Percentiles rank a stretch among this genome's conserved stretches.
These are phyloP conservation scores for Phengaris alcon DNA, from an alignment of 2,888 invertebrate species.

Conservation along the genomic window DNA sequence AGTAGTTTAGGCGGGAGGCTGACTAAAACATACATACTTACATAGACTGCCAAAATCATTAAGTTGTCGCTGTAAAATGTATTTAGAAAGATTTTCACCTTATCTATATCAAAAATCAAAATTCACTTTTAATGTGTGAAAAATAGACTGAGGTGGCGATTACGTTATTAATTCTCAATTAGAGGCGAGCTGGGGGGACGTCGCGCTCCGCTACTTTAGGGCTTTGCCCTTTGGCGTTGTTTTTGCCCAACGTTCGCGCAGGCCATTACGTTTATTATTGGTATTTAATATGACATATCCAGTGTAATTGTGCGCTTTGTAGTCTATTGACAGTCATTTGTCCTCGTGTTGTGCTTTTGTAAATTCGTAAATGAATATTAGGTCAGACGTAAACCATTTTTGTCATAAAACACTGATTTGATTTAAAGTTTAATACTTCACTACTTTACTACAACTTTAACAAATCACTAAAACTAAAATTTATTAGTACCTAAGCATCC, in stretches of 20 bases:
- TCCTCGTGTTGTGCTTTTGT: neutral
- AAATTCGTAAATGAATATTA: no score
- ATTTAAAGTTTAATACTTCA: no score
- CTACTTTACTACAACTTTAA: no score
- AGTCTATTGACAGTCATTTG: neutral
- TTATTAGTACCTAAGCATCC: no score
- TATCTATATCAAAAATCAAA: neutral
- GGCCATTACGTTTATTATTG: slow-evolving; percentile 18
- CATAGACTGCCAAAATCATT: no score
- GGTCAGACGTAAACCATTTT: no score
- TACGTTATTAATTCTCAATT: slow-evolving; percentile 14
- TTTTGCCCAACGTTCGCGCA: neutral
- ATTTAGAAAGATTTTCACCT: no score
- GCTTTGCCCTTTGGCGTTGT: slow-evolving; percentile 7
- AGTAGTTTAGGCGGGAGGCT: no score
- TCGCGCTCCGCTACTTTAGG: slow-evolving; percentile 17
- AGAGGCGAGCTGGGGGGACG: slow-evolving; percentile 4
- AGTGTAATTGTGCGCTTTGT: neutral
- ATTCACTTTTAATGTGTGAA: neutral
- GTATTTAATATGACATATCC: slow-evolving; percentile 21
- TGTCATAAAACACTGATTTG: no score
- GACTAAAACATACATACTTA: no score
- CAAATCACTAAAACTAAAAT: no score
- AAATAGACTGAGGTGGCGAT: slow-evolving; percentile 10
- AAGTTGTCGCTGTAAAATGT: no score